phyloP scores from a whole-genome alignment of 2,113 vertebrate genomes.

The Hydropotes inermis region DNA sequence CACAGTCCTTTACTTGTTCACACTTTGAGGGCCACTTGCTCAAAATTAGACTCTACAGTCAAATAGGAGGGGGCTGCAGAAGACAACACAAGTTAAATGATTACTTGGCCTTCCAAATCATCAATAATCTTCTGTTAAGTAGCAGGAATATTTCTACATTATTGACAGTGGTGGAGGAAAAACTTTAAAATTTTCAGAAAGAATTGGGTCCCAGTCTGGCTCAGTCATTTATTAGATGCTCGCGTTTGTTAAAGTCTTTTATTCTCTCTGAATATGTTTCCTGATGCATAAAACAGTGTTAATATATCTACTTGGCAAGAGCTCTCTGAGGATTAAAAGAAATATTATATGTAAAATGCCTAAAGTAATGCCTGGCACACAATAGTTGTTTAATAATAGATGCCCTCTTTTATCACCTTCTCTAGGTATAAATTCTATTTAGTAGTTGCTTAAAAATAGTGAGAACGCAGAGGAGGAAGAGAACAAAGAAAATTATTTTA shows the following conservation, averaged over 20 bases:
- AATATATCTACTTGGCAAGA: conserved; percentile 6
- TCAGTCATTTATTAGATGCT: not conserved
- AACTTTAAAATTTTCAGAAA: not conserved
- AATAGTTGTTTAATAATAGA: not conserved
- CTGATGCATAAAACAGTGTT: not conserved
- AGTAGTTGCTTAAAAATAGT: conserved; percentile 32
- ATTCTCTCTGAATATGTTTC: not conserved
- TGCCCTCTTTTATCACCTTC: not conserved
- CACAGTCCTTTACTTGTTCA: conserved; percentile 8
- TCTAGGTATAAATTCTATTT: not conserved
- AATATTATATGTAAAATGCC: not conserved
- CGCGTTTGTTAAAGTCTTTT: not conserved
- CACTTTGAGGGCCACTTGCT: not conserved
- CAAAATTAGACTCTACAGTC: not conserved
- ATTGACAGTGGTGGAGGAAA: not conserved
- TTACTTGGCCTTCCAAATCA: not conserved
- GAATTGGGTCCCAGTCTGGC: not conserved
- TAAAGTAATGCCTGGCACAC: not conserved
- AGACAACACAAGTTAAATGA: not conserved
- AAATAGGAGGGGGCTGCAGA: not conserved
- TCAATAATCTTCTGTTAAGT: not conserved
- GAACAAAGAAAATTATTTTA: conserved; percentile 47
- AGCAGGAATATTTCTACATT: not conserved
- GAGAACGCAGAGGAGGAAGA: not conserved
- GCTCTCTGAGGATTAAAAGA: conserved; percentile 2